Evolutionary conservation across 2,888 invertebrate species (phyloP), one percentile per base, ranked within the genome.

Genomic region (Apeira syringaria): DNA sequence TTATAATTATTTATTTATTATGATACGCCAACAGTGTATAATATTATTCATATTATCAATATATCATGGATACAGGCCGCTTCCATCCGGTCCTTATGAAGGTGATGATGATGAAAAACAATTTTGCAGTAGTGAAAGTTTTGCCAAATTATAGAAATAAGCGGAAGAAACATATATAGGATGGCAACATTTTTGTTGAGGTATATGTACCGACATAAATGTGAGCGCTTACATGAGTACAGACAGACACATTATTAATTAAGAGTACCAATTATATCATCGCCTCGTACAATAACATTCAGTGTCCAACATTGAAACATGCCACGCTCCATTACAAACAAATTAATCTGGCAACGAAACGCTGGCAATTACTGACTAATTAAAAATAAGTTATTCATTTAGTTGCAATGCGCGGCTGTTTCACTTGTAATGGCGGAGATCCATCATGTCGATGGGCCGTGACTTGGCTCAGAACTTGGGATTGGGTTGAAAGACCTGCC

Each of bases 311-410:
- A 30, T 20, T 5, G 22, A 18, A 36, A 27, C 24, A 15, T 15
- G 20, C 53, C 45, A 39, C 50, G 68, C 64, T 56, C 65, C 71
- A 76, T 76, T 73, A 63, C 39, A 47, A 39, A 32, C 56, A 59
- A 65, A 66, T 66, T 64, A 64, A 61, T 64, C 57, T 45, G 47
- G 45, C 38, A 33, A 38, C 26, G 26, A 18, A 28, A 13, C 35
- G 66, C 61, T 56, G 61, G 68, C 76, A 87, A 88, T 88, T 85
- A 86, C 79, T 68, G 64, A 39, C 74, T 87, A 83, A 88, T 88
- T 88, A 86, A 86, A 88, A 86, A 87, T 87, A 87, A 86, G 85
- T 88, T 86, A 86, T 82, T 87, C 83, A 86, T 84, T 84, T 81
- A 68, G 74, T 66, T 29, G 64, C 68, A 68, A 70, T 70, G 57